Evolutionary conservation across 2,797 vertebrate genomes (phyloP).

Genomic region (Pogonophryne albipinna): DNA sequence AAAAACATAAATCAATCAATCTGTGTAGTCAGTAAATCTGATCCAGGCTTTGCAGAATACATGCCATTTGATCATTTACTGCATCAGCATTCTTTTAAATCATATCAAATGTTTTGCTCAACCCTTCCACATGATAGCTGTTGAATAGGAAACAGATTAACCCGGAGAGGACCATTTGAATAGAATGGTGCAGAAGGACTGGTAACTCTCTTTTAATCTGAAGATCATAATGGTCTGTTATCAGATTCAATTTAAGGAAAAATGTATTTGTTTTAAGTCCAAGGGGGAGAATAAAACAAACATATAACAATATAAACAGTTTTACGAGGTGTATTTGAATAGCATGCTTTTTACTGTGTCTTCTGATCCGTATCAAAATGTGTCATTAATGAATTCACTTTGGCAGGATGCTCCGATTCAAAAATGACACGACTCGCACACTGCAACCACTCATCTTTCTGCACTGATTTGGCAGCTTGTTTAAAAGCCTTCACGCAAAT

Average conservation of each 20-base stretch:
- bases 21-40: constrained; percentile 7
- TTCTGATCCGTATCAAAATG: neutral
- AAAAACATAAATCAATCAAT: constrained; percentile 23
- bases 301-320: too few relatives aligned
- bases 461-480: neutral
- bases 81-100: constrained; percentile 6
- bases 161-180: neutral
- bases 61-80: constrained; percentile 30
- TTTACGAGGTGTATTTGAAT: neutral
- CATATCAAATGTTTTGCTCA: constrained; percentile 1
- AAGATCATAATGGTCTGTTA: neutral
- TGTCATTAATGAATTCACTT: neutral
- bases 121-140: neutral
- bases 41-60: constrained; percentile 26
- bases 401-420: neutral
- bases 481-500: neutral
- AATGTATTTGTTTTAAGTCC: neutral
- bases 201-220: constrained; percentile 5
- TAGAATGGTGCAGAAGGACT: constrained; percentile 15
- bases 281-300: neutral
- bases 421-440: neutral
- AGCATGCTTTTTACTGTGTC: neutral
- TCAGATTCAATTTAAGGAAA: neutral
- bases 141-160: constrained; percentile 16
- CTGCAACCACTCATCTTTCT: neutral